Evolutionary conservation across 2,113 vertebrate genomes (phyloP).

Genomic region (Pygathrix nemaeus): DNA sequence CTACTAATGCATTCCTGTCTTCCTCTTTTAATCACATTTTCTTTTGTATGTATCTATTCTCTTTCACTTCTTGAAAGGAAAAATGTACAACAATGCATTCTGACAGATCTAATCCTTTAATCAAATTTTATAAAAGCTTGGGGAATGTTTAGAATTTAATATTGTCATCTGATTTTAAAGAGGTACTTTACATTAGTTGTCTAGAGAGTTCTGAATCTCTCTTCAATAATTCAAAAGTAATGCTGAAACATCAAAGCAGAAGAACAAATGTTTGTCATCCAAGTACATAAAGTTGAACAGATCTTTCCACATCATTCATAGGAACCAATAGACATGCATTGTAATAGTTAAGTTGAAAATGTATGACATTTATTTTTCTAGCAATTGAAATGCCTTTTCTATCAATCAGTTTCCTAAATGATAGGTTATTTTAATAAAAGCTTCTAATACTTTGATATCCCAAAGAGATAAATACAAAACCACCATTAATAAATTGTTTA

Average conservation of each 20-base stretch:
- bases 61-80: not conserved
- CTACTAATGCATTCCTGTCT: not conserved
- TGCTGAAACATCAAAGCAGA: constrained; percentile 28
- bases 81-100: not conserved
- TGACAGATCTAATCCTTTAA: constrained; percentile 42
- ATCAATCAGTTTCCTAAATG: not conserved
- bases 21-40: not conserved
- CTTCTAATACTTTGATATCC: not conserved
- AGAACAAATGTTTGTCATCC: constrained; percentile 29
- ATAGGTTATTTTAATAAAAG: constrained; percentile 31
- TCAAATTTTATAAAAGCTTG: constrained; percentile 33
- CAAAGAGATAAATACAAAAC: not conserved
- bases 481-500: not conserved
- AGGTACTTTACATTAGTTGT: not conserved
- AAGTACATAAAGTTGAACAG: constrained; percentile 10
- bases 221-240: constrained; percentile 58
- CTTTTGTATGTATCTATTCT: not conserved
- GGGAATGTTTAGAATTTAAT: constrained; percentile 48
- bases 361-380: not conserved
- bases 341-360: constrained; percentile 7
- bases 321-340: not conserved
- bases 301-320: constrained; percentile 38
- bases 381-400: not conserved
- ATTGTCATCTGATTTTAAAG: not conserved
- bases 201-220: not conserved